phyloP scores from a whole-genome alignment of 2,888 invertebrate species.

The Clusia tigrina region DNA sequence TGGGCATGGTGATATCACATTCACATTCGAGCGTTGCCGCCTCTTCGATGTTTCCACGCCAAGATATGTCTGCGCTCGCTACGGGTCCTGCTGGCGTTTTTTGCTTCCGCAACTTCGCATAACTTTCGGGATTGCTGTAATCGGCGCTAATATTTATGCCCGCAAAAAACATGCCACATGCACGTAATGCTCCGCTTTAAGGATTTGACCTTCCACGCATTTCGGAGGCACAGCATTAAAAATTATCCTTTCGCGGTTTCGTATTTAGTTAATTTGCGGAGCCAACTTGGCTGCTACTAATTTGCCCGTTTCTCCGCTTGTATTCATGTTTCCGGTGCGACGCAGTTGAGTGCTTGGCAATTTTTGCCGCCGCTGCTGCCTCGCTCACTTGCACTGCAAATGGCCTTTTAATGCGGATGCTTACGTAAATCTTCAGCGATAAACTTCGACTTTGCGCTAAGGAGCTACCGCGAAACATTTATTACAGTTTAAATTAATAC shows the following conservation, averaged over 20 bases:
- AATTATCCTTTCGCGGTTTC: slow-evolving; percentile 9
- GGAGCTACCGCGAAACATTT: slow-evolving; percentile 39
- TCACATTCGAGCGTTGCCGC: neutral
- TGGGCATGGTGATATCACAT: neutral
- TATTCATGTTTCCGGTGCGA: neutral
- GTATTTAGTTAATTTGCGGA: slow-evolving; percentile 25
- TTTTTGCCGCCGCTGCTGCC: slow-evolving; percentile 14
- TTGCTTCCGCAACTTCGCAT: neutral
- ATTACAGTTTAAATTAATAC: slow-evolving; percentile 43
- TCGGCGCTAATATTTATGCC: no score
- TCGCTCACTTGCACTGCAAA: slow-evolving; percentile 13
- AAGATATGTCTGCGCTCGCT: neutral
- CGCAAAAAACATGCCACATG: no score
- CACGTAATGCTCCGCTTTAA: no score
- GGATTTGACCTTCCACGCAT: no score
- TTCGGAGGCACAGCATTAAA: neutral
- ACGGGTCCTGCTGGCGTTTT: neutral
- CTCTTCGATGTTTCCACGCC: neutral
- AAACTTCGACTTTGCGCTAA: slow-evolving; percentile 38
- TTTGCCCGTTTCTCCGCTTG: neutral
- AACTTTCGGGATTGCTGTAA: neutral
- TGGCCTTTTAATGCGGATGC: slow-evolving; percentile 33
- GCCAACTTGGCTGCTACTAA: neutral
- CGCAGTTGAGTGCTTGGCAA: neutral
- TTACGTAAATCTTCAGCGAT: slow-evolving; percentile 40